Percentiles rank a stretch among this genome's conserved stretches.
These are phyloP conservation scores for Protonibea diacanthus DNA, from an alignment of 2,797 vertebrate genomes.

Conservation along the genomic window DNA sequence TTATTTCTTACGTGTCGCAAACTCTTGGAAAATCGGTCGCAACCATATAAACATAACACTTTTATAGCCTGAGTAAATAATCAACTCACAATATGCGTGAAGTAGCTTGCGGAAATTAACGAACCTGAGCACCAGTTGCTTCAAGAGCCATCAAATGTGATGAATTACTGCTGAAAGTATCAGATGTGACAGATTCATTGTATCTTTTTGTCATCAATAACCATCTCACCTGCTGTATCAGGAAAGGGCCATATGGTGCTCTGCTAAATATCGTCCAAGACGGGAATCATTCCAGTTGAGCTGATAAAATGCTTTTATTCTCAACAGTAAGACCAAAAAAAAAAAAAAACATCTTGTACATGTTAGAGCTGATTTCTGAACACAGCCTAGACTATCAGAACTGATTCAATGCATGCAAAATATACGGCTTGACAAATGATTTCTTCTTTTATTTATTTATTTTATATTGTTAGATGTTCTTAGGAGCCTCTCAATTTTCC, in stretches of 20 bases:
- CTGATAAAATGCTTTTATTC: neutral
- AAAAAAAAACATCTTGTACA: neutral
- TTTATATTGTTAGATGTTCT: slow-evolving; percentile 14
- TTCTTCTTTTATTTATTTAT: neutral
- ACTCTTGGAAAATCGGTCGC: neutral
- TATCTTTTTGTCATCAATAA: neutral
- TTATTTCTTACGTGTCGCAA: neutral
- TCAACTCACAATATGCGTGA: no score
- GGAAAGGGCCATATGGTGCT: neutral
- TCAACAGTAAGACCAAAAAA: neutral
- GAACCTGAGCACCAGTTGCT: no score
- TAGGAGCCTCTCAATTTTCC: slow-evolving; percentile 34
- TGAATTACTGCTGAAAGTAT: neutral
- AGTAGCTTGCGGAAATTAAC: neutral
- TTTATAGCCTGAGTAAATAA: neutral
- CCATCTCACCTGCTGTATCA: neutral
- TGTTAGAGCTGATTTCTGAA: neutral
- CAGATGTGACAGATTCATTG: neutral
- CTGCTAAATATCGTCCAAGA: neutral
- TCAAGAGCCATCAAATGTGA: neutral
- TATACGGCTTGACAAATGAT: neutral
- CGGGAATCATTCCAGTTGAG: neutral
- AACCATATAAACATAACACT: neutral
- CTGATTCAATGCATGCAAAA: neutral
- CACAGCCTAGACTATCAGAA: neutral